These are phyloP conservation scores for Meloidogyne chitwoodi DNA, from an alignment of 1,140 invertebrate genomes.

Conservation along the genomic window DNA sequence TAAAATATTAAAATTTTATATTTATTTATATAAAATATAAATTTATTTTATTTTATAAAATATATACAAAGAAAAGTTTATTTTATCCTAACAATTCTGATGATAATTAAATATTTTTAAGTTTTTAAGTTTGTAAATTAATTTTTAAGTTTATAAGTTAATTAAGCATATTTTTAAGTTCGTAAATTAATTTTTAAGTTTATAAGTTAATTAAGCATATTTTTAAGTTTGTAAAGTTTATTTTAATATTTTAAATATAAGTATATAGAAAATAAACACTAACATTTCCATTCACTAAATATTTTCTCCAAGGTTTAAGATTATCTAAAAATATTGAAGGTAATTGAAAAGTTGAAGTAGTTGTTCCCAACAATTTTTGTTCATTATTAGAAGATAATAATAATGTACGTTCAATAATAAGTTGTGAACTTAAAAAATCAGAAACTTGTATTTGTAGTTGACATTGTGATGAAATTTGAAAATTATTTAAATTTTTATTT, in stretches of 20 bases:
- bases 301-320: slow-evolving; percentile 50
- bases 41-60: no score
- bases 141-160: no score
- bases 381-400: neutral
- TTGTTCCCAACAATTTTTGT: neutral
- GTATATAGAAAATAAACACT: neutral
- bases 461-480: slow-evolving; percentile 20
- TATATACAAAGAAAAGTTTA: no score
- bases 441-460: slow-evolving; percentile 25
- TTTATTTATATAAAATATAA: no score
- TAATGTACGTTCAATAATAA: slow-evolving; percentile 20
- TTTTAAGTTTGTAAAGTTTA: no score
- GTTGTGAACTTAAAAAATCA: neutral
- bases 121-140: no score
- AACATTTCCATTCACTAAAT: slow-evolving; percentile 46
- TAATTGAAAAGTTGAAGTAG: neutral
- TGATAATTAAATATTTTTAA: slow-evolving; percentile 10
- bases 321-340: slow-evolving; percentile 34
- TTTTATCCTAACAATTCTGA: no score
- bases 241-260: no score
- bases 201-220: no score
- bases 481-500: neutral
- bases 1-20: neutral
- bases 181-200: no score
- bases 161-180: no score